A percentile compares a stretch with the other conserved stretches of the same genome.
These are phyloP conservation scores for Bibio marci DNA, from an alignment of 2,888 invertebrate genomes.

Conservation along the genomic window DNA sequence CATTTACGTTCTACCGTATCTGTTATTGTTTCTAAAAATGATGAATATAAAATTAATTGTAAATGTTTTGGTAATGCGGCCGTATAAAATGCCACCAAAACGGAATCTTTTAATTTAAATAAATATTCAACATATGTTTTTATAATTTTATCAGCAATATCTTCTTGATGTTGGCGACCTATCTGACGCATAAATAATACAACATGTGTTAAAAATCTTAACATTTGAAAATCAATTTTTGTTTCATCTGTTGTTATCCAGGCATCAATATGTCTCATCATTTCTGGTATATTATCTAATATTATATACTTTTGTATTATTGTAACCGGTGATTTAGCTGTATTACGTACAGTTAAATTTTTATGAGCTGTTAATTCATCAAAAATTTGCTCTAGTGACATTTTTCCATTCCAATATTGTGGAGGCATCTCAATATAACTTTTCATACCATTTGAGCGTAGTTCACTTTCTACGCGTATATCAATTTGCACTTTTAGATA, in stretches of 20 bases:
- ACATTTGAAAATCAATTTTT: constrained; percentile 31
- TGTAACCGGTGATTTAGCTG: constrained; percentile 46
- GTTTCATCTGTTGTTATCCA: constrained; percentile 37
- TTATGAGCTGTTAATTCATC: constrained; percentile 43
- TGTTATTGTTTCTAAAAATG: constrained; percentile 49
- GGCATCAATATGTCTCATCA: constrained; percentile 51
- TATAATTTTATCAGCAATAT: constrained; percentile 56
- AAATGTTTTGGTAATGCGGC: constrained; percentile 52
- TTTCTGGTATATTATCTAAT: constrained; percentile 55
- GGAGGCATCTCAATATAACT: constrained; percentile 40
- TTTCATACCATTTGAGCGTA: constrained; percentile 40
- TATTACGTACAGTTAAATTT: constrained; percentile 31
- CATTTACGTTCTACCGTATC: constrained; percentile 37
- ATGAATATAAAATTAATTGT: constrained; percentile 47
- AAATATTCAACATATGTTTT: constrained; percentile 55
- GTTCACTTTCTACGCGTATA: constrained; percentile 64
- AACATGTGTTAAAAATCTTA: constrained; percentile 50
- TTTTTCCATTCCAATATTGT: constrained; percentile 52
- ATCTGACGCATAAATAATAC: constrained; percentile 66
- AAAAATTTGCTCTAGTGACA: constrained; percentile 51
- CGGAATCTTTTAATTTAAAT: constrained; percentile 37
- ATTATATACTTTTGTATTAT: constrained; percentile 73
- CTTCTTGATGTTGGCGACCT: constrained; percentile 51
- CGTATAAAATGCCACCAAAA: constrained; percentile 71
- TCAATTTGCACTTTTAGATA: constrained; percentile 69